phyloP scores from a whole-genome alignment of 2,797 vertebrate species.

The Gambusia yucatana region DNA sequence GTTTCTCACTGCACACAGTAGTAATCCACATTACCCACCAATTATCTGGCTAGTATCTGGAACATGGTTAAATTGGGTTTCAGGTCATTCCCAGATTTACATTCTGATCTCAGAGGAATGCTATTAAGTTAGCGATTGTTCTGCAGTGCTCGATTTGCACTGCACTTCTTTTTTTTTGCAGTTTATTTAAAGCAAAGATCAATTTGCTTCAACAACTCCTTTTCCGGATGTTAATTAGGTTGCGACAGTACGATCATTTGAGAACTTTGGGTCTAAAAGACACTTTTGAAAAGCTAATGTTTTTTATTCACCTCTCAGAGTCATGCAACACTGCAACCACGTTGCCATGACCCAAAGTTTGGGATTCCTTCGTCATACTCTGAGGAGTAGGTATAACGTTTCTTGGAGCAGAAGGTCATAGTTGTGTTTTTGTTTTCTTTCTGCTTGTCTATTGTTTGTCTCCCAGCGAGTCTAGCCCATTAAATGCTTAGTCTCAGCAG shows the following conservation, averaged over 20 bases:
- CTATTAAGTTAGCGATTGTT: neutral
- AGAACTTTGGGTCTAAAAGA: neutral
- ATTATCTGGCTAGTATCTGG: neutral
- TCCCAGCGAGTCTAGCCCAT: conserved; percentile 49
- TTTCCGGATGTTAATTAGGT: neutral
- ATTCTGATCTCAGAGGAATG: neutral
- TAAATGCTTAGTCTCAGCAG: conserved; percentile 72
- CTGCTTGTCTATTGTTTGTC: conserved; percentile 48
- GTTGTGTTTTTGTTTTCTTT: conserved; percentile 39
- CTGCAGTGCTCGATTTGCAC: neutral
- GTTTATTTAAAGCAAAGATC: neutral
- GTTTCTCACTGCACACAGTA: neutral
- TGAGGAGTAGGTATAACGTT: conserved; percentile 16
- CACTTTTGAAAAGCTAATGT: neutral
- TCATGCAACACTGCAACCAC: conserved; percentile 9
- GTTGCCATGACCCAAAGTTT: conserved; percentile 25
- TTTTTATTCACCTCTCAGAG: neutral
- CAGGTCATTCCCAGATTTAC: neutral
- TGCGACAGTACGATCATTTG: neutral
- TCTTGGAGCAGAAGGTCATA: neutral
- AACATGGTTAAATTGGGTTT: neutral
- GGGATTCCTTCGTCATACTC: neutral
- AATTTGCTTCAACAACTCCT: neutral
- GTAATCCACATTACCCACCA: neutral
- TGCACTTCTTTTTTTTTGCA: neutral